Conservation (phyloP, 1,140 invertebrate genomes). For the Hylyphantes graminicola region DNA sequence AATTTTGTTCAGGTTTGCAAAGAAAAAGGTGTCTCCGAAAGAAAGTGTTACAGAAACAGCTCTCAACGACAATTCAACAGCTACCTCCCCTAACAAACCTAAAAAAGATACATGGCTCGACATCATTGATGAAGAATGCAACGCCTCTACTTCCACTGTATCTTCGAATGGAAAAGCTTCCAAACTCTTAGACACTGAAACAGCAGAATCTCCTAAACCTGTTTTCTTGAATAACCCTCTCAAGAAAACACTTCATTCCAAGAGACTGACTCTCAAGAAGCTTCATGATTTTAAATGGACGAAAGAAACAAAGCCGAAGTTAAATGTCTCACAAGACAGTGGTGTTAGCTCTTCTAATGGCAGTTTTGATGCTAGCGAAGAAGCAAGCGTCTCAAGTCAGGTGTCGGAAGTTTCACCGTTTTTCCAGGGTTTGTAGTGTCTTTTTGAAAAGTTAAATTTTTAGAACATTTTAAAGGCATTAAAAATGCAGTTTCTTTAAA, state of each 20-base stretch:
- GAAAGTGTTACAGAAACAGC: neutral
- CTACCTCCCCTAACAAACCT: neutral
- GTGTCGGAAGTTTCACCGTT: neutral
- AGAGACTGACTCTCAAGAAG: constrained; percentile 10
- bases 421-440: too few species aligned
- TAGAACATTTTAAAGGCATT: too few species aligned
- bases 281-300: constrained; percentile 8
- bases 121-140: constrained; percentile 17
- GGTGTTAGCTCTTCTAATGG: constrained; percentile 14
- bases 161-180: constrained; percentile 11
- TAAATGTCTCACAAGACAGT: neutral
- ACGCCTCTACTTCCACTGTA: constrained; percentile 10
- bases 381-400: neutral
- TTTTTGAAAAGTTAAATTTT: too few species aligned
- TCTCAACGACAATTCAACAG: neutral
- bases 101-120: constrained; percentile 27
- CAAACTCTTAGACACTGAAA: constrained; percentile 3
- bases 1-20: constrained; percentile 44
- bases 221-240: neutral
- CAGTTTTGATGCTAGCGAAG: neutral
- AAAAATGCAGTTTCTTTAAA: too few species aligned
- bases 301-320: neutral
- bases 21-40: constrained; percentile 3
- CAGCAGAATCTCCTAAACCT: neutral
- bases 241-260: neutral